Conservation (phyloP, 2,797 vertebrate species). For the Oreochromis mossambicus region DNA sequence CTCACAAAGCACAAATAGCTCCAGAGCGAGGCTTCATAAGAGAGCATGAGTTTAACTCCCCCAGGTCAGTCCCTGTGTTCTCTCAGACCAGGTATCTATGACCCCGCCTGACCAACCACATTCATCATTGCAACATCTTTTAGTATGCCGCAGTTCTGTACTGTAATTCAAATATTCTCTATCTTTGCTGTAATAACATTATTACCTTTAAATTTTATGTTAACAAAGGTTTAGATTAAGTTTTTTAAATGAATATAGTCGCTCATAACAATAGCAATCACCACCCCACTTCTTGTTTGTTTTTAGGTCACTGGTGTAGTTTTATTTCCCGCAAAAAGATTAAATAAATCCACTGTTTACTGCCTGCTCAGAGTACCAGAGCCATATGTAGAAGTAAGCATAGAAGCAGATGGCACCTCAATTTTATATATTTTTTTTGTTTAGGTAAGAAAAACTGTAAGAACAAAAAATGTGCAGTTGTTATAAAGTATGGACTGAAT, state of each 20-base stretch:
- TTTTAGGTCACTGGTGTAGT: neutral
- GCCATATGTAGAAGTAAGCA: neutral
- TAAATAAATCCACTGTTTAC: neutral
- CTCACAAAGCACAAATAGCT: constrained; percentile 43
- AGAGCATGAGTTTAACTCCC: constrained; percentile 10
- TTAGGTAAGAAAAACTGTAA: neutral
- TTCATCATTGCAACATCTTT: neutral
- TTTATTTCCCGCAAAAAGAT: neutral
- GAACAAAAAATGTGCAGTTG: neutral
- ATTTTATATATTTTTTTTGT: neutral
- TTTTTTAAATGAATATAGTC: neutral
- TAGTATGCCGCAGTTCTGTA: neutral
- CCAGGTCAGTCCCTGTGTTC: neutral
- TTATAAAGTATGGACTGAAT: neutral
- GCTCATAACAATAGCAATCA: neutral
- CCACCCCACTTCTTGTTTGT: neutral
- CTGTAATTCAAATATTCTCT: neutral
- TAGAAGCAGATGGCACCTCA: neutral
- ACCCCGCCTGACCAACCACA: neutral
- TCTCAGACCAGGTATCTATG: constrained; percentile 3
- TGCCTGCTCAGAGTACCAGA: neutral
- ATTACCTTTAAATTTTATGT: neutral
- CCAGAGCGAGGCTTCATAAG: constrained; percentile 16
- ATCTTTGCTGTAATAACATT: neutral
- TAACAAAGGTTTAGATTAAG: neutral